phyloP scores from a whole-genome alignment of 2,113 vertebrate species.

The Tragelaphus strepsiceros region DNA sequence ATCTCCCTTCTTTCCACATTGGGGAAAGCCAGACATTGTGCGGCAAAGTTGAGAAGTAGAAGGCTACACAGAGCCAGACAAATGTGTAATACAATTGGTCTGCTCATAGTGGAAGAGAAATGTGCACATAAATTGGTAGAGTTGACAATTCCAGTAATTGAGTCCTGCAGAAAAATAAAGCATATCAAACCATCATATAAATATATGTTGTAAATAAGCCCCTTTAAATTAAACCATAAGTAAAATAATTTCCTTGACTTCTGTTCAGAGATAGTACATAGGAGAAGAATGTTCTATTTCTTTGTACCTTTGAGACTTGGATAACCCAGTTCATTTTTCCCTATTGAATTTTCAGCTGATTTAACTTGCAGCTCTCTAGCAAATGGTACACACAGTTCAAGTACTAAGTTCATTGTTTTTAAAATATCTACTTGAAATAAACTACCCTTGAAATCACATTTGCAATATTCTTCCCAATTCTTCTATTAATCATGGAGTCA shows the following conservation, averaged over 20 bases:
- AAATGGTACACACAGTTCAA: conserved; percentile 28
- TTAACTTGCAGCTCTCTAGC: conserved; percentile 46
- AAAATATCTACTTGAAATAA: conserved; percentile 46
- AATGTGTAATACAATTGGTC: conserved; percentile 10
- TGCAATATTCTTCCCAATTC: background rate
- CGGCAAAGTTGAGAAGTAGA: conserved; percentile 65
- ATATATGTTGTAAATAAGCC: background rate
- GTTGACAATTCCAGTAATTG: conserved; percentile 9
- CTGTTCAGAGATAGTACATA: background rate
- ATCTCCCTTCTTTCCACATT: conserved; percentile 24
- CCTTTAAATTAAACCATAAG: background rate
- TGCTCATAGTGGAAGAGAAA: conserved; percentile 75
- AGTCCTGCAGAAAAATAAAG: conserved; percentile 72
- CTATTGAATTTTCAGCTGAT: conserved; percentile 57
- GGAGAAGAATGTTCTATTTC: conserved; percentile 39
- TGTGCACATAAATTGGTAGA: conserved; percentile 27
- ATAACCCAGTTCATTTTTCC: conserved; percentile 67
- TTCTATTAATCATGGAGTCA: background rate
- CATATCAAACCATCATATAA: conserved; percentile 18
- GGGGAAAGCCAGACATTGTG: conserved; percentile 68
- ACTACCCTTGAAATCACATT: conserved; percentile 44
- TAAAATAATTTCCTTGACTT: conserved; percentile 45
- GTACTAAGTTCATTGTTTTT: background rate
- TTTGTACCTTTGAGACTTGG: conserved; percentile 45
- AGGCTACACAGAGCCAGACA: conserved; percentile 73